Base-by-base conservation (phyloP, 2,113 vertebrate genomes). In the Aegotheles bennettii region DNA sequence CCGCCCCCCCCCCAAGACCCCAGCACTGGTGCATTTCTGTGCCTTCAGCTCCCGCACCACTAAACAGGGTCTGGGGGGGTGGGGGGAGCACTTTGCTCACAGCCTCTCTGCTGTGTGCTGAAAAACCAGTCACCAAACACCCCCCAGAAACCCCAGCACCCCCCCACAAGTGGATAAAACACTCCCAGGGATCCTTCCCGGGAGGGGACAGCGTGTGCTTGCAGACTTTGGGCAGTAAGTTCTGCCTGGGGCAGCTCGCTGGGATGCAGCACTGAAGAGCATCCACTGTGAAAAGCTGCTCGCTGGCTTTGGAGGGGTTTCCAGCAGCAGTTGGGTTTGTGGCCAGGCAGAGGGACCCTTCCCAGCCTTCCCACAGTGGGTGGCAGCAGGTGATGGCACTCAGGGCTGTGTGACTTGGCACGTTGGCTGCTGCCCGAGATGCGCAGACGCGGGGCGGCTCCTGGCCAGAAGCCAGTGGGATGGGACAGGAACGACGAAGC, bases 351-450 rank as follows among this genome's bases (percentile, higher is more conserved):
- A 18, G 13, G 11, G 10, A 16, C 1, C 2, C 23, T 26, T 31
- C 36, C n/a, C 23, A 7, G 2, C 40, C 10, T 16, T 45, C 57
- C 36, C 1, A 0, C 0, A 23, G 18, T 2, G 35, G 59, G 28
- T 8, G 61, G 21, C 2, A 25, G 11, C 1, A 1, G 12, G 20
- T 33, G 83, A 42, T 2, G 7, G 9, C 3, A 3, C 4, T 21
- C 38, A 40, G 42, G 15, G 18, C 20, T 12, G 50, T 6, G 3
- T 13, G 68, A 33, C 63, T 14, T n/a, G 5, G 53, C 43, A 3
- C 0, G 0, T 16, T 3, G 2, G 11, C 28, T 9, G 18, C 7
- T 0, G 5, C 19, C 31, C 0, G 3, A 2, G 6, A 20, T 2
- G 11, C 4, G 19, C 54, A 35, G 48, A 2, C 0, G 19, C 3